These are phyloP conservation scores for Cheilosia vulpina DNA, from an alignment of 2,888 invertebrate species.

Conservation along the genomic window DNA sequence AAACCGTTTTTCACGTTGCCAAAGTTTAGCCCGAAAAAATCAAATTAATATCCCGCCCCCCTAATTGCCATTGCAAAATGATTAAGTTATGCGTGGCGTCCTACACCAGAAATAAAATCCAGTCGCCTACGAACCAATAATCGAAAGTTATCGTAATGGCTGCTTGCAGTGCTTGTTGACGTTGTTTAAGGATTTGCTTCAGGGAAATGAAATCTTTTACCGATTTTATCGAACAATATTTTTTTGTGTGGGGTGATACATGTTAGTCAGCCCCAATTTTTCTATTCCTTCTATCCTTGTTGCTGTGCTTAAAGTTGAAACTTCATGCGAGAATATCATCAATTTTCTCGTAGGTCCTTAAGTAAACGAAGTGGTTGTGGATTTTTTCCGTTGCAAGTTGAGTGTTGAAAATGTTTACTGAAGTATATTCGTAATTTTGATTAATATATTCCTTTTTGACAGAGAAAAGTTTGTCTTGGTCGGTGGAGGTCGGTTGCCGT, in stretches of 20 bases:
- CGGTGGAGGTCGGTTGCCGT: too few relatives aligned
- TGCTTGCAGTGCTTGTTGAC: constrained; percentile 10
- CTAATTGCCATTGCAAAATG: constrained; percentile 25
- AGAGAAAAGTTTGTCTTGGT: too few relatives aligned
- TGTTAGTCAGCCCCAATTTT: not conserved
- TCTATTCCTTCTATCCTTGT: not conserved
- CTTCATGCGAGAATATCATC: not conserved
- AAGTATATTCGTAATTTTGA: too few relatives aligned
- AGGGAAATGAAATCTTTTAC: constrained; percentile 24
- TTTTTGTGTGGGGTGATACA: not conserved
- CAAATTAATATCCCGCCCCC: constrained; percentile 34
- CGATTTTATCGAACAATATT: not conserved
- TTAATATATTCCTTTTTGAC: too few relatives aligned
- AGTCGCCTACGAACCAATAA: constrained; percentile 16
- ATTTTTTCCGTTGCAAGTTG: too few relatives aligned
- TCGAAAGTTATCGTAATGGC: constrained; percentile 33
- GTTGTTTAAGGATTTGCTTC: constrained; percentile 15
- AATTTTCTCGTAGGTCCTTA: not conserved
- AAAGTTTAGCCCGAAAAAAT: constrained; percentile 1
- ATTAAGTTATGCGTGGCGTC: constrained; percentile 21
- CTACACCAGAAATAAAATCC: constrained; percentile 18
- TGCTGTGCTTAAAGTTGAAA: not conserved
- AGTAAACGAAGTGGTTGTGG: too few relatives aligned
- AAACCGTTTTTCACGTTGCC: constrained; percentile 4
- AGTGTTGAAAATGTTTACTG: too few relatives aligned